Evolutionary conservation across 2,888 invertebrate genomes (phyloP), one percentile per base, ranked within the genome.

Genomic region (Hoplodrina ambigua): DNA sequence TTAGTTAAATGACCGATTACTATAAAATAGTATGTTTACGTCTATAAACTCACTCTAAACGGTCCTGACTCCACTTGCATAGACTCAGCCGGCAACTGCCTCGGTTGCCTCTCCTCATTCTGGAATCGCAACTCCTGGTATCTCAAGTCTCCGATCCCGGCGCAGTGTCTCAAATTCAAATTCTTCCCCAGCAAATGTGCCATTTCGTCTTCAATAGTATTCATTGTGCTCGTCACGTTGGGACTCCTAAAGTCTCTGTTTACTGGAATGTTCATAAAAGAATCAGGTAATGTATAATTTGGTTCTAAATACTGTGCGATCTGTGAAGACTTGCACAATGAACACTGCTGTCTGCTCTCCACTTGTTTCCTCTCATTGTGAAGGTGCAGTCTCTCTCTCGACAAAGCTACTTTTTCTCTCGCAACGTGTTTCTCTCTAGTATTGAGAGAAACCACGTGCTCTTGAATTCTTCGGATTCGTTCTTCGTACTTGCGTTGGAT

Each of bases 401-500:
- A 97, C 13, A 97, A 83, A 4, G 94, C 91, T 0, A 97, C 96
- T 87, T 97, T 97, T 82, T 97, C 97, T 87, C 94, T 96, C 0
- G 97, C 96, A 50, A 97, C 94, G 80, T 96, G 96, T 82, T 97
- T 97, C 77, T 97, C 97, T 81, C 97, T 94, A 15, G 90, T 86
- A 25, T 96, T 95, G 20, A 97, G 84, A 1, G 96, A 96, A 4
- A 95, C 90, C 4, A 96, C 94, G 73, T 97, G 97, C 72, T 94
- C 96, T 87, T 97, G 97, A 49, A 97, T 93, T 57, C 96, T 94
- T 56, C 96, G 90, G 70, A 97, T 93, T 79, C 96, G 91, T 58
- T 97, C 96, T 84, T 97, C 97, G 81, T 96, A 97, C 86, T 96
- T 96, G 19, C 90, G 88, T 84, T 96, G 94, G 1, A 96, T 91